Evolutionary conservation across 2,797 vertebrate species (phyloP).

Genomic region (Gadopsis bispinosus): DNA sequence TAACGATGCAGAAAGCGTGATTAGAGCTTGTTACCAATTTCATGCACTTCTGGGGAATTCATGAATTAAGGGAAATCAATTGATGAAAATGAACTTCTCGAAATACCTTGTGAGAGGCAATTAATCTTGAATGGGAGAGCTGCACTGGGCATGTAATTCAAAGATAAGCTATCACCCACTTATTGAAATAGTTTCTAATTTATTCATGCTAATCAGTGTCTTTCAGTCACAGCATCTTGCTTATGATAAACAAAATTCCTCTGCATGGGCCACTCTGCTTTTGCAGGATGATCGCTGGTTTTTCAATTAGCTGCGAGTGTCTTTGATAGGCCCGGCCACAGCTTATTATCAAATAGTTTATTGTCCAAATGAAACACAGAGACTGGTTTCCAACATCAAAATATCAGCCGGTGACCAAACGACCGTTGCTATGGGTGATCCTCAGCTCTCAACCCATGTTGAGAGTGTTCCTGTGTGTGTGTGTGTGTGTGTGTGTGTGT

Average conservation of each 20-base stretch:
- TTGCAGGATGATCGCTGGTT: slow-evolving; percentile 52
- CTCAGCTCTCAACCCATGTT: slow-evolving; percentile 37
- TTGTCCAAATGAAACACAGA: slow-evolving; percentile 45
- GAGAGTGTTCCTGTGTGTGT: slow-evolving; percentile 8
- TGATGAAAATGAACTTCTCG: slow-evolving; percentile 81
- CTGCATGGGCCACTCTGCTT: slow-evolving; percentile 43
- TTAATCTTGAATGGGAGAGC: slow-evolving; percentile 78
- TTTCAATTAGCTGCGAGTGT: slow-evolving; percentile 69
- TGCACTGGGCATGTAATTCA: slow-evolving; percentile 78
- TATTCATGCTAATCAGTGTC: slow-evolving; percentile 80
- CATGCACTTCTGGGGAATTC: slow-evolving; percentile 73
- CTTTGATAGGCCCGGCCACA: slow-evolving; percentile 46
- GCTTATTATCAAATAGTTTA: slow-evolving; percentile 53
- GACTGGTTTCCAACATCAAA: slow-evolving; percentile 44
- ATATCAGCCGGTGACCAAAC: slow-evolving; percentile 66
- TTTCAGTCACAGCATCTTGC: slow-evolving; percentile 70
- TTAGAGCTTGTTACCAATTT: slow-evolving; percentile 77
- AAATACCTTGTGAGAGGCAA: slow-evolving; percentile 79
- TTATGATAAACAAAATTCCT: slow-evolving; percentile 75
- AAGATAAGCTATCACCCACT: slow-evolving; percentile 80
- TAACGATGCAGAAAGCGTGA: slow-evolving; percentile 76
- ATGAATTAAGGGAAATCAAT: slow-evolving; percentile 78
- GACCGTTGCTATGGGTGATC: slow-evolving; percentile 61
- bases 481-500: slow-evolving; percentile 17
- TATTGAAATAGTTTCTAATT: slow-evolving; percentile 77